phyloP scores from a whole-genome alignment of 2,113 vertebrate species.

The Psittacus erithacus region DNA sequence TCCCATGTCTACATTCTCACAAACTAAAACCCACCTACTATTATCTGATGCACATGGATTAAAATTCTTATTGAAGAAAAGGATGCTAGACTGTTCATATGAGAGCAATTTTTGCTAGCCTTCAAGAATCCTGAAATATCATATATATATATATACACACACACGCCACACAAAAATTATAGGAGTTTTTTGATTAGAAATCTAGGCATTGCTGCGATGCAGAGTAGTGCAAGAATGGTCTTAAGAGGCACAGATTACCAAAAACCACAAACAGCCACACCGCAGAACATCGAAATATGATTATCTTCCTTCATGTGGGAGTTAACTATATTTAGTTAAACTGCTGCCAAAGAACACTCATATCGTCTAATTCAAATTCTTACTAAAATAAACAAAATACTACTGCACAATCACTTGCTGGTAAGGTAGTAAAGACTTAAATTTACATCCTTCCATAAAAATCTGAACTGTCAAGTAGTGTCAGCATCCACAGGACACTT shows the following conservation, averaged over 20 bases:
- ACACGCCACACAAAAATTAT: neutral
- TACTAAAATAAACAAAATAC: neutral
- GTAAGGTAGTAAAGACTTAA: neutral
- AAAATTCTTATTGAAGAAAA: neutral
- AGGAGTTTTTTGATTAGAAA: neutral
- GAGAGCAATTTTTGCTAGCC: neutral
- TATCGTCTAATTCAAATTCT: neutral
- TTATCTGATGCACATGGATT: neutral
- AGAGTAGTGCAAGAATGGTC: neutral
- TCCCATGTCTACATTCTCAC: too few species aligned
- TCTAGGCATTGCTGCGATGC: neutral
- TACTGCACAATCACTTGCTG: neutral
- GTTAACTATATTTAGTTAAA: neutral
- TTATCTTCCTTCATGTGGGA: neutral
- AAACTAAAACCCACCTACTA: neutral
- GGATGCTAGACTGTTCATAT: neutral
- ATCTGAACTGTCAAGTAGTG: neutral
- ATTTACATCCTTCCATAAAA: neutral
- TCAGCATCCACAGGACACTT: neutral
- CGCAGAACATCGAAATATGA: neutral
- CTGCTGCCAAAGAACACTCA: neutral
- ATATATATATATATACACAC: accelerated
- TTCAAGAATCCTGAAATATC: neutral
- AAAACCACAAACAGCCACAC: neutral
- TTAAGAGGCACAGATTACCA: neutral